Evolutionary conservation across 1,140 invertebrate genomes (phyloP).

Genomic region (Steinernema khuongi): DNA sequence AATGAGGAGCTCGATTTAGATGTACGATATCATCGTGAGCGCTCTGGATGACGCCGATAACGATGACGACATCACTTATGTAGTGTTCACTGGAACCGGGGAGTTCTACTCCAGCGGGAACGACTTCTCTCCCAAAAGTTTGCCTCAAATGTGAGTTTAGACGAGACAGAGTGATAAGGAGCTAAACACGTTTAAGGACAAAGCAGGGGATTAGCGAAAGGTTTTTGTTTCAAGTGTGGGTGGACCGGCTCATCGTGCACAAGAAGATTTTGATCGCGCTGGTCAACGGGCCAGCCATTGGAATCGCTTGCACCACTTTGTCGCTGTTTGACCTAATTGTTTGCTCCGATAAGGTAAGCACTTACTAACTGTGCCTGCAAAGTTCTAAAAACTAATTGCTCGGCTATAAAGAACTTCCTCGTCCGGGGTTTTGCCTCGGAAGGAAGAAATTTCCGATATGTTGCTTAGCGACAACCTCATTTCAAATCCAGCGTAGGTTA

Average conservation of each 20-base stretch:
- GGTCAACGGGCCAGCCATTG: slow-evolving; percentile 85
- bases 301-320: slow-evolving; percentile 76
- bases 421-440: slow-evolving; percentile 15
- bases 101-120: slow-evolving; percentile 80
- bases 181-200: background rate
- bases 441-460: slow-evolving; percentile 11
- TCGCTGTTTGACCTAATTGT: slow-evolving; percentile 80
- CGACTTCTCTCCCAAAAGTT: slow-evolving; percentile 65
- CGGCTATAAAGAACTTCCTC: slow-evolving; percentile 25
- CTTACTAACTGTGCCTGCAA: background rate
- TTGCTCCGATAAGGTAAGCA: slow-evolving; percentile 68
- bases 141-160: slow-evolving; percentile 25
- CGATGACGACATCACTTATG: slow-evolving; percentile 23
- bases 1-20: slow-evolving; percentile 24
- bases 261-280: slow-evolving; percentile 75
- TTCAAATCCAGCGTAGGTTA: too few relatives aligned
- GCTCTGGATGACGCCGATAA: slow-evolving; percentile 29
- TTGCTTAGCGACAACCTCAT: slow-evolving; percentile 32
- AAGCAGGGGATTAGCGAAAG: background rate
- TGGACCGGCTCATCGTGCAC: slow-evolving; percentile 23
- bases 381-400: slow-evolving; percentile 22
- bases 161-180: background rate
- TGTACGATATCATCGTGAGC: slow-evolving; percentile 25
- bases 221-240: slow-evolving; percentile 14
- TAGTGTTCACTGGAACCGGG: slow-evolving; percentile 61